Percentiles rank a stretch among this genome's conserved stretches.
These are phyloP conservation scores for Drosophila mulleri DNA, from an alignment of 2,888 invertebrate species.

Conservation along the genomic window DNA sequence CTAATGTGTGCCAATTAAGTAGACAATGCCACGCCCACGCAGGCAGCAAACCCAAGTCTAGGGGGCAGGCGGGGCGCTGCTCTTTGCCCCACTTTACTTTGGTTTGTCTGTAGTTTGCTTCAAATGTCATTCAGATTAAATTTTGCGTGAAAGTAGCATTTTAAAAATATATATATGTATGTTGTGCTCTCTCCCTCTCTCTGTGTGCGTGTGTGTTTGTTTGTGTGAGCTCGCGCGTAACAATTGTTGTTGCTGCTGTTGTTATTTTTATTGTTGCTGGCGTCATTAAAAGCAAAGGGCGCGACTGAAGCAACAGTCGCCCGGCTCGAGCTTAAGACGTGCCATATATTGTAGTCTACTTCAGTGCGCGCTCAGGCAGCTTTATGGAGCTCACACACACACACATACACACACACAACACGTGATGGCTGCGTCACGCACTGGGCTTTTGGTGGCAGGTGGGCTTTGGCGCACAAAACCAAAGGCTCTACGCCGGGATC, in stretches of 20 bases:
- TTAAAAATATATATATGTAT: slow-evolving; percentile 63
- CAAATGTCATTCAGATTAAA: slow-evolving; percentile 80
- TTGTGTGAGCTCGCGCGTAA: slow-evolving; percentile 73
- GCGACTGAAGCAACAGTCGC: slow-evolving; percentile 74
- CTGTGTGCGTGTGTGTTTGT: slow-evolving; percentile 16
- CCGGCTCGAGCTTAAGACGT: slow-evolving; percentile 60
- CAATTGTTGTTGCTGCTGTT: slow-evolving; percentile 58
- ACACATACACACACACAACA: slow-evolving; percentile 23
- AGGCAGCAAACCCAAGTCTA: slow-evolving; percentile 3
- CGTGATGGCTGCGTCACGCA: slow-evolving; percentile 51
- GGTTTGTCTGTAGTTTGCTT: slow-evolving; percentile 65
- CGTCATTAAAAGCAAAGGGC: slow-evolving; percentile 74
- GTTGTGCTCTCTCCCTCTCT: neutral
- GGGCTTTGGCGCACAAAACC: slow-evolving; percentile 46
- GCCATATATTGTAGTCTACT: slow-evolving; percentile 69
- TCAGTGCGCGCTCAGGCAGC: slow-evolving; percentile 41
- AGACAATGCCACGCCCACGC: slow-evolving; percentile 23
- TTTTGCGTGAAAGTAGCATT: slow-evolving; percentile 81
- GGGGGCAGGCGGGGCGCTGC: neutral
- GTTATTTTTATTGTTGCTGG: slow-evolving; percentile 61
- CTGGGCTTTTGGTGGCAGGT: slow-evolving; percentile 53
- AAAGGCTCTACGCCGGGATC: slow-evolving; percentile 22
- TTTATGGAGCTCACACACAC: slow-evolving; percentile 43
- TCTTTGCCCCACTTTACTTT: slow-evolving; percentile 17
- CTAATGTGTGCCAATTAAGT: slow-evolving; percentile 54